phyloP scores from a whole-genome alignment of 2,113 vertebrate species.

The Pollimyrus isidori region DNA sequence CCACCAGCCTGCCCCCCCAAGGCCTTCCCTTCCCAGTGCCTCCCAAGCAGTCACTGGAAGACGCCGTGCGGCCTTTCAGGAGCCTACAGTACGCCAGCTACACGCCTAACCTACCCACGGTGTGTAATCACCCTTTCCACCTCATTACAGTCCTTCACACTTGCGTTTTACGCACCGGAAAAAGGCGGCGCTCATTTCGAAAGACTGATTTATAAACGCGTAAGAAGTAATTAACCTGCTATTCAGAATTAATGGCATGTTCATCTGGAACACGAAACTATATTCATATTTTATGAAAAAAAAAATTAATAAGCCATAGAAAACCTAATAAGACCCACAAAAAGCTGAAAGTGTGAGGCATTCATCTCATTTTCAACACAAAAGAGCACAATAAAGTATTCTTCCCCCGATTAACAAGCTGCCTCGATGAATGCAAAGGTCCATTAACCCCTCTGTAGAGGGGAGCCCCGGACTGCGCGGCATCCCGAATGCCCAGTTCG shows the following conservation, averaged over 20 bases:
- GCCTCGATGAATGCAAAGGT: not conserved
- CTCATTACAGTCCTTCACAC: not conserved
- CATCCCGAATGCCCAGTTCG: not conserved
- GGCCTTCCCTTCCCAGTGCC: not conserved
- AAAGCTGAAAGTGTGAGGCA: not conserved
- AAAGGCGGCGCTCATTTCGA: not conserved
- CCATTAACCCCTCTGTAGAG: not conserved
- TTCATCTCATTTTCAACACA: conserved; percentile 1
- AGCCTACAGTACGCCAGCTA: not conserved
- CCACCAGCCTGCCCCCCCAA: not conserved
- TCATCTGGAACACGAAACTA: not conserved
- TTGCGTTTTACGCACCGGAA: not conserved
- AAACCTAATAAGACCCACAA: not conserved
- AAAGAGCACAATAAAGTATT: not conserved
- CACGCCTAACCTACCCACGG: not conserved
- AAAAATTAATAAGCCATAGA: conserved; percentile 8
- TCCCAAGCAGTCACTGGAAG: too few species aligned
- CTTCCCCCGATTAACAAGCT: not conserved
- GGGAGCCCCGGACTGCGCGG: not conserved
- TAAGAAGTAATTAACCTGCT: conserved; percentile 5
- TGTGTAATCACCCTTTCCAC: not conserved
- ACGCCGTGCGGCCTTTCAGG: too few species aligned
- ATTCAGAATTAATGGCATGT: not conserved
- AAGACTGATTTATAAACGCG: not conserved
- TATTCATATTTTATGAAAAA: not conserved